Conservation (phyloP, 1,140 invertebrate species). For the Drosophila ambigua region DNA sequence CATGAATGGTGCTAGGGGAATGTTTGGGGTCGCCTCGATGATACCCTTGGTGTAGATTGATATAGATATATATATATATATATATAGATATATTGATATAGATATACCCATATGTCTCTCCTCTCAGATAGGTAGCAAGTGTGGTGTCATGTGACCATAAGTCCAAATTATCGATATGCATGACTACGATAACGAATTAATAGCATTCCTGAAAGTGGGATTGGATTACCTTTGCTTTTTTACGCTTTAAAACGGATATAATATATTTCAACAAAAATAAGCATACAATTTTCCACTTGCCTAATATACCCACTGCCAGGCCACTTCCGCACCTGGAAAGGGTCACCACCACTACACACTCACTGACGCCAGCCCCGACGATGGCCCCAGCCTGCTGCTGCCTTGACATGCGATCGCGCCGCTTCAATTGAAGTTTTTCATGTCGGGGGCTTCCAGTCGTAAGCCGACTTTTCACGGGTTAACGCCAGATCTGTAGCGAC, state of each 20-base stretch:
- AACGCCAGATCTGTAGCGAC: constrained; percentile 33
- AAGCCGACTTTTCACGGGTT: constrained; percentile 71
- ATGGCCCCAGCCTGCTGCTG: background rate
- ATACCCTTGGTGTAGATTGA: constrained; percentile 9
- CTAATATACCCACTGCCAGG: constrained; percentile 33
- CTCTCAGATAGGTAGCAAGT: background rate
- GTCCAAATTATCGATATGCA: background rate
- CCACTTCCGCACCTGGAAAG: constrained; percentile 45
- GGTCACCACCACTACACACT: constrained; percentile 27
- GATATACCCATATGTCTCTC: no score
- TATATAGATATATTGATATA: no score
- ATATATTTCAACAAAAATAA: no score
- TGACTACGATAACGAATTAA: no score
- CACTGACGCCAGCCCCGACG: constrained; percentile 40
- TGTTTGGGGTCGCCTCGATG: background rate
- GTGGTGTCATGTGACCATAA: background rate
- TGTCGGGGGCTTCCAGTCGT: constrained; percentile 56
- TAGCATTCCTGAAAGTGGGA: constrained; percentile 1
- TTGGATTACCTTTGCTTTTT: no score
- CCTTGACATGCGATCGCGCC: constrained; percentile 20
- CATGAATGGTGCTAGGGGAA: background rate
- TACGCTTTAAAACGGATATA: no score
- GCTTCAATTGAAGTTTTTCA: constrained; percentile 59
- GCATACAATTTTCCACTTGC: background rate
- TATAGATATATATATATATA: no score